Conservation (phyloP, 1,140 invertebrate genomes). For the Platorchestia sp. region DNA sequence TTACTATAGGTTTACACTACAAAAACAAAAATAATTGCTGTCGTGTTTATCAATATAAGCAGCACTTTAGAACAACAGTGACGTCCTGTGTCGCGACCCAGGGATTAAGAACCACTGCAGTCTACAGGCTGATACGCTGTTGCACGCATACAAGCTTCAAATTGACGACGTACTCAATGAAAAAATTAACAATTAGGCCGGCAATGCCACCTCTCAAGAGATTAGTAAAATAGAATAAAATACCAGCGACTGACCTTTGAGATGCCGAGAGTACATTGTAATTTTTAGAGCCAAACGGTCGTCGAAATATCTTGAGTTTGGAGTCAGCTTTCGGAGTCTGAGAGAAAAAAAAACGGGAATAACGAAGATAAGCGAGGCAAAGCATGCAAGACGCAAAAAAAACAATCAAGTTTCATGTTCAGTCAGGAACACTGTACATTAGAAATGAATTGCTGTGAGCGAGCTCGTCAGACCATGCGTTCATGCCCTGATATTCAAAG, state of each 20-base stretch:
- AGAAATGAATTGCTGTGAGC: background rate
- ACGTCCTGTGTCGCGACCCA: too few species aligned
- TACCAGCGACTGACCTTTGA: conserved; percentile 53
- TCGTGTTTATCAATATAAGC: too few species aligned
- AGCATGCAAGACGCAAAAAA: background rate
- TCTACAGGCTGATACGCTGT: too few species aligned
- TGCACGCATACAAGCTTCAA: too few species aligned
- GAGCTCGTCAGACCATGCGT: background rate
- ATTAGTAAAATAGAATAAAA: too few species aligned
- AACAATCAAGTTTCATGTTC: background rate
- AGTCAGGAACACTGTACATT: background rate
- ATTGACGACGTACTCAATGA: too few species aligned
- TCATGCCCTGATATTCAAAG: background rate
- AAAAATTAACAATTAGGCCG: too few species aligned
- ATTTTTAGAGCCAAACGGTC: conserved; percentile 66
- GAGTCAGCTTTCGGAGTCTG: conserved; percentile 62
- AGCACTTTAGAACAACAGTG: too few species aligned
- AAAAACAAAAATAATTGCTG: too few species aligned
- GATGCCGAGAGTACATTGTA: conserved; percentile 66
- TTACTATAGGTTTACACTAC: too few species aligned
- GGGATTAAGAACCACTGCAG: too few species aligned
- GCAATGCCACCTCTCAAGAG: too few species aligned
- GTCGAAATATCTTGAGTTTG: conserved; percentile 66
- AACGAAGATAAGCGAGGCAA: background rate
- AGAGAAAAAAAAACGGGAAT: background rate